Conservation (phyloP, 2,888 invertebrate species). For the Caenorhabditis angaria region DNA sequence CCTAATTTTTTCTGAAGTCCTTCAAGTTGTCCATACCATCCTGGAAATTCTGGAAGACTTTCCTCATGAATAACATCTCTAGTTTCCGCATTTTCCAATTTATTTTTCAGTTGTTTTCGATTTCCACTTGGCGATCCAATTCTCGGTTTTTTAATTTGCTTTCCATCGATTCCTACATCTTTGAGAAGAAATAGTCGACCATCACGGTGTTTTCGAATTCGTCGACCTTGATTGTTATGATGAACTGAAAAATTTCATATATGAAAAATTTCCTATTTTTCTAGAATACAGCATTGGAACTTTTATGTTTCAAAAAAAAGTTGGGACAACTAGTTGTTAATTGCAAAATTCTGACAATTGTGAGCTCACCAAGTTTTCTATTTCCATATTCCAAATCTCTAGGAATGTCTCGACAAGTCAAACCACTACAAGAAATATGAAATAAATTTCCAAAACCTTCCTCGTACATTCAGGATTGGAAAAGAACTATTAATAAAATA, state of each 20-base stretch:
- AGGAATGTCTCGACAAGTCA: conserved; percentile 43
- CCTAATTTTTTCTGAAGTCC: conserved; percentile 19
- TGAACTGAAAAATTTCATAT: too few relatives aligned
- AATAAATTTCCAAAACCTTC: conserved; percentile 45
- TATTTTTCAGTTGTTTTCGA: conserved; percentile 5
- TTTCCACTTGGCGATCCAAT: conserved; percentile 10
- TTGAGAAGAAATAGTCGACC: conserved; percentile 19
- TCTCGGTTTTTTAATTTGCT: conserved; percentile 18
- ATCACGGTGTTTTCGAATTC: conserved; percentile 30
- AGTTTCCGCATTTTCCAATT: not conserved
- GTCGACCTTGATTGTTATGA: conserved; percentile 45
- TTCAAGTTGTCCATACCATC: conserved; percentile 33
- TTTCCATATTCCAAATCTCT: conserved; percentile 37
- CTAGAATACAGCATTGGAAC: too few relatives aligned
- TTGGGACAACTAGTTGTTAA: not conserved
- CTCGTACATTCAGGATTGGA: conserved; percentile 47
- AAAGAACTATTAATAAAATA: too few relatives aligned
- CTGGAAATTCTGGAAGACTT: conserved; percentile 42
- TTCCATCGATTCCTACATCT: conserved; percentile 35
- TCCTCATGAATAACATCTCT: conserved; percentile 23
- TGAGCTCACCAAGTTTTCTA: conserved; percentile 16
- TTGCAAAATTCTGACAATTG: not conserved
- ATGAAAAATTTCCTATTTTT: too few relatives aligned
- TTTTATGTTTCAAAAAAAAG: not conserved
- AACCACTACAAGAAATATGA: conserved; percentile 22